Percentiles rank a stretch among this genome's conserved stretches.
Evolutionary conservation across 2,888 invertebrate species (phyloP).

Genomic region (Xestobium rufovillosum): DNA sequence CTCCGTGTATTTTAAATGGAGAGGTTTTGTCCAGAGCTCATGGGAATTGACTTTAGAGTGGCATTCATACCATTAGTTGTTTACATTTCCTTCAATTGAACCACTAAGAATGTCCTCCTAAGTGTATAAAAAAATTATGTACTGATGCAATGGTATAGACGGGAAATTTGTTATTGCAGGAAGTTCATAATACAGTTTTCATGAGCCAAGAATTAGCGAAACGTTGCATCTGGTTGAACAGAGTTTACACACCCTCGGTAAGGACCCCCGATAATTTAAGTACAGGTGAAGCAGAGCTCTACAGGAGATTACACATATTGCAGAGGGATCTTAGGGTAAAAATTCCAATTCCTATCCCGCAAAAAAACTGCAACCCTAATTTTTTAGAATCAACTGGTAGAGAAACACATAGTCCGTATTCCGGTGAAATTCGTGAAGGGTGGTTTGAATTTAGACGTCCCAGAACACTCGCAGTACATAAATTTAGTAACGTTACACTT

Average conservation of each 20-base stretch:
- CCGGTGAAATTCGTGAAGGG: slow-evolving; percentile 48
- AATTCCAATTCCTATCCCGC: no score
- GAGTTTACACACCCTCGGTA: slow-evolving; percentile 50
- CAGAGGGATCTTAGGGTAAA: slow-evolving; percentile 65
- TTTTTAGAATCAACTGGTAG: slow-evolving; percentile 58
- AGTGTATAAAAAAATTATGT: no score
- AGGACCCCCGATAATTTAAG: slow-evolving; percentile 50
- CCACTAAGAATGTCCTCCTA: no score
- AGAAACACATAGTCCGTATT: slow-evolving; percentile 62
- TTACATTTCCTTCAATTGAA: no score
- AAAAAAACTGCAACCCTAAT: slow-evolving; percentile 9
- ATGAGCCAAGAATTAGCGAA: slow-evolving; percentile 73
- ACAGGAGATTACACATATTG: slow-evolving; percentile 59
- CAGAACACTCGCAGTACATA: slow-evolving; percentile 58
- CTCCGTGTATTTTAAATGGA: no score
- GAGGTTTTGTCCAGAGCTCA: no score
- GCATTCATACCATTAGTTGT: no score
- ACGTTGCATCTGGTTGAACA: slow-evolving; percentile 73
- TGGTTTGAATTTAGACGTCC: slow-evolving; percentile 45
- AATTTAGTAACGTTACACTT: slow-evolving; percentile 58
- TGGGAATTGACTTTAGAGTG: no score
- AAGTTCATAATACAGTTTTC: slow-evolving; percentile 73
- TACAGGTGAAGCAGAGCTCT: slow-evolving; percentile 55
- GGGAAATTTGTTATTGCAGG: slow-evolving; percentile 41
- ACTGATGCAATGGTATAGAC: no score